Conservation (phyloP, 1,140 invertebrate genomes). For the Ruditapes philippinarum region DNA sequence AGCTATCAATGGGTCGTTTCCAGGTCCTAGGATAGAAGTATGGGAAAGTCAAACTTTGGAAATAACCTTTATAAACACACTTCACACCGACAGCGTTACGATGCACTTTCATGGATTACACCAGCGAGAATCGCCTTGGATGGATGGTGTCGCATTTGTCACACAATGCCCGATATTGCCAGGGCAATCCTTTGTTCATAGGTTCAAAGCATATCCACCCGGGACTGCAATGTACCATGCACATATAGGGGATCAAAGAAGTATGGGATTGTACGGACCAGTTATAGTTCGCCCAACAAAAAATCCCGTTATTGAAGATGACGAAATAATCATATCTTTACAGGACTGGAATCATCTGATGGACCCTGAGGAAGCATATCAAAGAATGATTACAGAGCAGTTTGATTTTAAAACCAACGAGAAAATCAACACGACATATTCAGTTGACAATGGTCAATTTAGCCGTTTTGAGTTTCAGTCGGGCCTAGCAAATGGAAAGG, state of each 20-base stretch:
- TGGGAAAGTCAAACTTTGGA: constrained; percentile 94
- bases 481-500: constrained; percentile 80
- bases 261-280: constrained; percentile 79
- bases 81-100: constrained; percentile 92
- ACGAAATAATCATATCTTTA: constrained; percentile 61
- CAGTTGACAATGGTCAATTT: constrained; percentile 59
- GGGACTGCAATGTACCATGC: constrained; percentile 84
- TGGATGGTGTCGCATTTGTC: constrained; percentile 96
- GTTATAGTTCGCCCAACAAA: constrained; percentile 71
- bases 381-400: constrained; percentile 70
- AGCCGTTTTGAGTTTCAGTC: constrained; percentile 71
- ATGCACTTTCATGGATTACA: constrained; percentile 96
- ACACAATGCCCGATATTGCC: constrained; percentile 96
- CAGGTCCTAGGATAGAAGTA: constrained; percentile 89
- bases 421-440: background rate
- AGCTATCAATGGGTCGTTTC: constrained; percentile 77
- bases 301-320: background rate
- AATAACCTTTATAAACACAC: constrained; percentile 93
- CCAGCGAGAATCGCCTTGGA: constrained; percentile 94
- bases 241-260: constrained; percentile 79
- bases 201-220: constrained; percentile 85
- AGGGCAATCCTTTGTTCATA: constrained; percentile 94
- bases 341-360: constrained; percentile 77
- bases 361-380: constrained; percentile 68
- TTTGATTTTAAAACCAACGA: constrained; percentile 17